phyloP scores from a whole-genome alignment of 2,888 invertebrate genomes.

The Odiellus spinosus region DNA sequence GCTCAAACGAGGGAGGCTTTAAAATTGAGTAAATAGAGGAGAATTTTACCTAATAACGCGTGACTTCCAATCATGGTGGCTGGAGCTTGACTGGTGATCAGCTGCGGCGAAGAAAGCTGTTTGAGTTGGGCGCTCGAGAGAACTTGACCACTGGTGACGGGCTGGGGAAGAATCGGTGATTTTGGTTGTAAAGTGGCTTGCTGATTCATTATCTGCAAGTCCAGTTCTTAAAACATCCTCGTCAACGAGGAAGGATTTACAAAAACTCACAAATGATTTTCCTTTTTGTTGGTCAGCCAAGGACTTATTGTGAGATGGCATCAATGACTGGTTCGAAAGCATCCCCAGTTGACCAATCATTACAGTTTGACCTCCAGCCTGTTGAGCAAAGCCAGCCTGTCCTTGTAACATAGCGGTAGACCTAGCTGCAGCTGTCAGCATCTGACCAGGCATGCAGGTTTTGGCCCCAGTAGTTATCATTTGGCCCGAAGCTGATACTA shows the following conservation, averaged over 20 bases:
- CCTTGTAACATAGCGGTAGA: constrained; percentile 43
- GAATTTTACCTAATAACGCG: constrained; percentile 32
- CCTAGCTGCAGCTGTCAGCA: constrained; percentile 56
- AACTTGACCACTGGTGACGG: constrained; percentile 16
- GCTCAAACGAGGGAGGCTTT: too few relatives aligned
- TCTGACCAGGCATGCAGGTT: constrained; percentile 63
- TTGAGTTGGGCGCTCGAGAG: constrained; percentile 19
- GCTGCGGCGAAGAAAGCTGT: constrained; percentile 30
- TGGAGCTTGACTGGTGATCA: constrained; percentile 36
- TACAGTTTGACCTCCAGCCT: constrained; percentile 27
- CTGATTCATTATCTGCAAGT: constrained; percentile 17
- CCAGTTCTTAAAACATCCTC: too few relatives aligned
- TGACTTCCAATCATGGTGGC: constrained; percentile 43
- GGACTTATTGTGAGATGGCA: constrained; percentile 41
- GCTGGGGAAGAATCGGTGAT: constrained; percentile 19
- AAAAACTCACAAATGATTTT: constrained; percentile 20
- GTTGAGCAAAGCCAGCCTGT: constrained; percentile 46
- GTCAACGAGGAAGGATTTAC: too few relatives aligned
- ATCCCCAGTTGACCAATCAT: constrained; percentile 40
- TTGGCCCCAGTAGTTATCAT: constrained; percentile 61
- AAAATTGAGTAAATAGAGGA: too few relatives aligned
- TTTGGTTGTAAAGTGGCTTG: constrained; percentile 20
- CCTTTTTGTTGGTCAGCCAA: constrained; percentile 19
- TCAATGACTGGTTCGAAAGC: constrained; percentile 38
- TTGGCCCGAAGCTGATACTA: constrained; percentile 31